phyloP scores from a whole-genome alignment of 1,140 invertebrate genomes.

The Chrysomallon squamiferum region DNA sequence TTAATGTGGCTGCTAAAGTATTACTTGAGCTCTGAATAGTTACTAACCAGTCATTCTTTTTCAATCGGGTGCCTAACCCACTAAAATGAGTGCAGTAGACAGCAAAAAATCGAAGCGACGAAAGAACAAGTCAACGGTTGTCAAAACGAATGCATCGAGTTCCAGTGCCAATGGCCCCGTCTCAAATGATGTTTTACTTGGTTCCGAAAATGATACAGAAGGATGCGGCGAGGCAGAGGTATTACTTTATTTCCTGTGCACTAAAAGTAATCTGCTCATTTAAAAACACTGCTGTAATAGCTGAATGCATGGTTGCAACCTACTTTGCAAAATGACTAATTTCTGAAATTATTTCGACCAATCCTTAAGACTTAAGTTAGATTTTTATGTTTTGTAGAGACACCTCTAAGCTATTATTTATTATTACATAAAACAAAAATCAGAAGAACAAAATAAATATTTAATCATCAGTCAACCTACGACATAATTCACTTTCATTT shows the following conservation, averaged over 20 bases:
- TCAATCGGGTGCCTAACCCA: not conserved
- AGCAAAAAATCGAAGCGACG: slow-evolving; percentile 36
- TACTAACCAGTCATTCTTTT: not conserved
- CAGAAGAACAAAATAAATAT: too few relatives aligned
- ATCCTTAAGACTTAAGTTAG: too few relatives aligned
- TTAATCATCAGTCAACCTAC: too few relatives aligned
- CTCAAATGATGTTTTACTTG: slow-evolving; percentile 15
- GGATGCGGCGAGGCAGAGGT: slow-evolving; percentile 15
- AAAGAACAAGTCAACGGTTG: slow-evolving; percentile 30
- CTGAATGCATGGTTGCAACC: too few relatives aligned
- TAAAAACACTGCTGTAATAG: too few relatives aligned
- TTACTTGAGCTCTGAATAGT: not conserved
- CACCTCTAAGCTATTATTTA: too few relatives aligned
- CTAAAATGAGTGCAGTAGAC: slow-evolving; percentile 36
- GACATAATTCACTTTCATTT: too few relatives aligned
- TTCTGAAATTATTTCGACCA: too few relatives aligned
- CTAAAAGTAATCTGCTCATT: too few relatives aligned
- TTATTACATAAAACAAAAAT: too few relatives aligned
- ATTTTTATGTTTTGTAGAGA: too few relatives aligned
- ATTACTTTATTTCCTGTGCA: not conserved
- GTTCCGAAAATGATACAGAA: slow-evolving; percentile 14
- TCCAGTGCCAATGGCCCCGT: slow-evolving; percentile 23
- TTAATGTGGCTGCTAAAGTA: not conserved
- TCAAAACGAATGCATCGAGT: slow-evolving; percentile 19
- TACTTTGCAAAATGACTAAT: too few relatives aligned